These are phyloP conservation scores for Ivindomyrus marchei DNA, from an alignment of 2,113 vertebrate genomes.

Conservation along the genomic window DNA sequence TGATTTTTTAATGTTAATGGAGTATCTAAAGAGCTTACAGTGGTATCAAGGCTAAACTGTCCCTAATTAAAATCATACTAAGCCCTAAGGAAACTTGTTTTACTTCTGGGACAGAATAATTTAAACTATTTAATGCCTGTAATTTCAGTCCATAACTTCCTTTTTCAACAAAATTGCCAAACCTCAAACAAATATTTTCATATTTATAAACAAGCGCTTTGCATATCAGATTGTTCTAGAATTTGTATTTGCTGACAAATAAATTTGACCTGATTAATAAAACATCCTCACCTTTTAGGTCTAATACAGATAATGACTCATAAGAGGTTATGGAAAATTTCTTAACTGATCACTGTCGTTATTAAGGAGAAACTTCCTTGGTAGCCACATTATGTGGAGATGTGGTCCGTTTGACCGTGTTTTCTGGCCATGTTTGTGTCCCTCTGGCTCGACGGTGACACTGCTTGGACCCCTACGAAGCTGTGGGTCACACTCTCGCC, in stretches of 20 bases:
- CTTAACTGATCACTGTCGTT: background rate
- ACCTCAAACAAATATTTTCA: background rate
- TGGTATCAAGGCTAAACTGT: conserved; percentile 4
- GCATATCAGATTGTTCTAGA: background rate
- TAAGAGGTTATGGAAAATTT: background rate
- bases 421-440: background rate
- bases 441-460: background rate
- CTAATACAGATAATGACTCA: background rate
- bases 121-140: background rate
- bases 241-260: background rate
- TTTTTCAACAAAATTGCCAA: background rate
- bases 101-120: background rate
- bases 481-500: background rate
- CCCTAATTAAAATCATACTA: conserved; percentile 16
- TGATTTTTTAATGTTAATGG: background rate
- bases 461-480: background rate
- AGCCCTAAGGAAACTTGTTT: background rate
- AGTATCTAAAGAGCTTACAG: background rate
- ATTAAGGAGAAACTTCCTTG: background rate
- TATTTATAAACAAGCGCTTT: background rate
- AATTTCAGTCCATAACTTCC: background rate
- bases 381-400: background rate
- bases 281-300: background rate
- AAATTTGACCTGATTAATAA: background rate
- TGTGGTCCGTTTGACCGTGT: background rate